Conservation (phyloP, 2,888 invertebrate species). For the Phengaris alcon region DNA sequence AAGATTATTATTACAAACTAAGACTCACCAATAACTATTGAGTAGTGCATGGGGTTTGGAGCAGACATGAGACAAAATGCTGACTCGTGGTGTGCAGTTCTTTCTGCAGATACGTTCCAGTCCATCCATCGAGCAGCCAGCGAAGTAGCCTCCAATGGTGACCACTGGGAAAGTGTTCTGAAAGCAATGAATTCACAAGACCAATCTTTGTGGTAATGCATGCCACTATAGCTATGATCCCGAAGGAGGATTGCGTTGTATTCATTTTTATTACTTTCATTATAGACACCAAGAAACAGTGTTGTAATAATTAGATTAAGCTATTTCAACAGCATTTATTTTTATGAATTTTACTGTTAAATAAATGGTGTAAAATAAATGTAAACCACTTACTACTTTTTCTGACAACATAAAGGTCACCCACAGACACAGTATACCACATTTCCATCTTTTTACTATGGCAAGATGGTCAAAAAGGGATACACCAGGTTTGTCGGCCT, state of each 20-base stretch:
- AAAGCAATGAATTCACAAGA: conserved; percentile 77
- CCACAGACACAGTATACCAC: too few relatives aligned
- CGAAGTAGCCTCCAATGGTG: conserved; percentile 82
- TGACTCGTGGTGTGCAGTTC: conserved; percentile 78
- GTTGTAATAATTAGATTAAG: conserved; percentile 33
- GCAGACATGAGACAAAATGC: conserved; percentile 50
- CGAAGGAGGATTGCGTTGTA: conserved; percentile 66
- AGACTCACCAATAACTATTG: too few relatives aligned
- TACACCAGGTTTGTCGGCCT: too few relatives aligned
- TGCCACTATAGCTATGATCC: conserved; percentile 64
- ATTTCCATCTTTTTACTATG: too few relatives aligned
- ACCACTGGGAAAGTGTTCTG: conserved; percentile 83
- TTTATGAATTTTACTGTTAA: too few relatives aligned
- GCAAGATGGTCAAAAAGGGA: too few relatives aligned
- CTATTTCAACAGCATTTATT: not conserved
- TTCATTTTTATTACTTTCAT: conserved; percentile 61
- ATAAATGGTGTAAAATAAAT: too few relatives aligned
- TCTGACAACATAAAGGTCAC: too few relatives aligned
- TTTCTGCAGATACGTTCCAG: conserved; percentile 76
- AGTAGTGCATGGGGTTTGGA: conserved; percentile 27
- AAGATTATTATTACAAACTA: too few relatives aligned
- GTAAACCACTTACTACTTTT: too few relatives aligned
- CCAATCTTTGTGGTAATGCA: conserved; percentile 78
- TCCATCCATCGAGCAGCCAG: conserved; percentile 75
- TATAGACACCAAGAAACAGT: conserved; percentile 42